Percentiles rank a stretch among this genome's conserved stretches.
These are phyloP conservation scores for Eucera pruinosa DNA, from an alignment of 2,888 invertebrate species.

Conservation along the genomic window DNA sequence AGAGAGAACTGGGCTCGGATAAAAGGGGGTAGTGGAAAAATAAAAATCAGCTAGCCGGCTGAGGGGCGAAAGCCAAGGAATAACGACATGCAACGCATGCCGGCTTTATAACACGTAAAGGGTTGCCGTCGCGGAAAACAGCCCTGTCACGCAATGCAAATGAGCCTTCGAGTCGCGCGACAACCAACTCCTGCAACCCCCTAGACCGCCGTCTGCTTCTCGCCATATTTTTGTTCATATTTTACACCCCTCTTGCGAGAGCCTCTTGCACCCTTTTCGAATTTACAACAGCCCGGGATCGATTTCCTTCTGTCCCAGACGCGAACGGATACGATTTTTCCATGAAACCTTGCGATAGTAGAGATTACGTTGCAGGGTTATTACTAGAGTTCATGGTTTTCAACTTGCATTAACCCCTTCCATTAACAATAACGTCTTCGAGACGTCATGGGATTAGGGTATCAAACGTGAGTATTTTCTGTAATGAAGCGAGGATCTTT, in stretches of 20 bases:
- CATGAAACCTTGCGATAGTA: not conserved
- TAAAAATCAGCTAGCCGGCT: constrained; percentile 44
- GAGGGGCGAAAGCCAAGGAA: constrained; percentile 36
- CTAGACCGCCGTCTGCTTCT: not conserved
- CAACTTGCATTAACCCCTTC: too few relatives aligned
- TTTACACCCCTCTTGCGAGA: too few relatives aligned
- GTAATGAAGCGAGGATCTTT: too few relatives aligned
- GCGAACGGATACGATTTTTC: not conserved
- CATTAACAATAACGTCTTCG: too few relatives aligned
- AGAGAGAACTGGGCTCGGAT: constrained; percentile 19
- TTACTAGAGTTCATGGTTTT: too few relatives aligned
- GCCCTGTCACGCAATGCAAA: constrained; percentile 80
- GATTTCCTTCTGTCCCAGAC: not conserved
- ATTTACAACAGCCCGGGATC: not conserved
- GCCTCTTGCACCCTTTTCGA: not conserved
- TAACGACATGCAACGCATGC: constrained; percentile 71
- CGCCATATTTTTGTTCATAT: constrained; percentile 20
- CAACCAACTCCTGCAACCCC: constrained; percentile 23
- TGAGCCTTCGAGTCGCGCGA: constrained; percentile 65
- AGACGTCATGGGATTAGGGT: too few relatives aligned
- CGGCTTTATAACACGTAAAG: constrained; percentile 73
- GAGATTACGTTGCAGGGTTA: too few relatives aligned
- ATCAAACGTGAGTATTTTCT: too few relatives aligned
- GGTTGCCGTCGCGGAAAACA: constrained; percentile 72
- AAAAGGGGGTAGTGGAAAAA: constrained; percentile 29